Conservation (phyloP, 2,888 invertebrate species). For the Toxonevra muliebris region DNA sequence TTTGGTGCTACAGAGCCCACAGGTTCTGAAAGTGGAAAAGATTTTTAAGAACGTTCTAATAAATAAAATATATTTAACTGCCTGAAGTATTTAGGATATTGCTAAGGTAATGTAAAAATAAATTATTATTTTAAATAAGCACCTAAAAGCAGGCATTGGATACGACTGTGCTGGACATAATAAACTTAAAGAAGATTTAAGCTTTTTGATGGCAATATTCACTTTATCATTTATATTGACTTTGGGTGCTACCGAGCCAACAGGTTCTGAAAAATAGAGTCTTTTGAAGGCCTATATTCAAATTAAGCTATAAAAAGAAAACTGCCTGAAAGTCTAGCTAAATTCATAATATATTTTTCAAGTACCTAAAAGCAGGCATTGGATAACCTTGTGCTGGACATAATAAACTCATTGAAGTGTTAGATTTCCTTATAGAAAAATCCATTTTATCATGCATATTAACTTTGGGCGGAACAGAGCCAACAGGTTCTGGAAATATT, state of each 20-base stretch:
- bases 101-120: neutral
- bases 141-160: slow-evolving; percentile 64
- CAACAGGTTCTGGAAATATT: slow-evolving; percentile 61
- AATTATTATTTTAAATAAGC: slow-evolving; percentile 28
- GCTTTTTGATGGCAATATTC: slow-evolving; percentile 53
- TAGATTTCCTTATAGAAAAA: slow-evolving; percentile 54
- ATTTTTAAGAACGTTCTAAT: neutral
- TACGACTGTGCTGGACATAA: slow-evolving; percentile 79
- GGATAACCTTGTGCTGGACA: slow-evolving; percentile 76
- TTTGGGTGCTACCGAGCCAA: slow-evolving; percentile 70
- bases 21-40: slow-evolving; percentile 64
- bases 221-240: slow-evolving; percentile 67
- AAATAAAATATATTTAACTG: neutral
- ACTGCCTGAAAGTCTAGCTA: slow-evolving; percentile 40
- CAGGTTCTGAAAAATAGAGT: slow-evolving; percentile 59
- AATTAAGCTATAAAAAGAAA: slow-evolving; percentile 29
- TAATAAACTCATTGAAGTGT: slow-evolving; percentile 67
- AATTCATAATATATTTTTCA: neutral
- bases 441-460: slow-evolving; percentile 68
- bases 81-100: neutral
- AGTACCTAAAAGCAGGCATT: slow-evolving; percentile 71
- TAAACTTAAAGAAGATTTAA: slow-evolving; percentile 67
- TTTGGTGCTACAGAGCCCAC: slow-evolving; percentile 76
- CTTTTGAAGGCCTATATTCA: neutral
- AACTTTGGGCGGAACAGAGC: slow-evolving; percentile 69